A percentile compares a stretch with the other conserved stretches of the same genome.
These are phyloP conservation scores for Drosophila lowei DNA, from an alignment of 1,140 invertebrate genomes.

Conservation along the genomic window DNA sequence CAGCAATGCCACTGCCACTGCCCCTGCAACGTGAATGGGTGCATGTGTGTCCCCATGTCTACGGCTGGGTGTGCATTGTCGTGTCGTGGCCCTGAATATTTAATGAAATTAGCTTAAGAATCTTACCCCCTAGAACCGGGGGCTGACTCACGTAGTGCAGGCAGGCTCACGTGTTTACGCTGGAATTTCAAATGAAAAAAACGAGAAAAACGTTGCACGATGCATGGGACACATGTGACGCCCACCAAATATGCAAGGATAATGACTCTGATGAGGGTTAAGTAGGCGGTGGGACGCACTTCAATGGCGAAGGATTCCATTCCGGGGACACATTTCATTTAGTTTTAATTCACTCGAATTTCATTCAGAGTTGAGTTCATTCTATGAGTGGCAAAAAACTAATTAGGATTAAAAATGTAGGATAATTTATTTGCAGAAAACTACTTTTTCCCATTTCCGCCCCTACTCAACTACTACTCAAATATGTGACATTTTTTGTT, in stretches of 20 bases:
- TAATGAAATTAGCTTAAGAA: conserved; percentile 79
- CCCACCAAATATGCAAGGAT: conserved; percentile 49
- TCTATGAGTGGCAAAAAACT: not conserved
- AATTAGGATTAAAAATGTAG: not conserved
- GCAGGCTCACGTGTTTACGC: conserved; percentile 47
- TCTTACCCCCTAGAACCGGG: conserved; percentile 31
- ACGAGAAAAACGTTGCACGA: conserved; percentile 1
- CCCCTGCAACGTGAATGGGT: conserved; percentile 29
- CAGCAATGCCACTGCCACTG: conserved; percentile 22
- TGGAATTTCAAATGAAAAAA: conserved; percentile 50
- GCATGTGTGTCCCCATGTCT: conserved; percentile 11
- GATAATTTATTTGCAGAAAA: not conserved
- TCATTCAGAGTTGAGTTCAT: not conserved
- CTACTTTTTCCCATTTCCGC: no score
- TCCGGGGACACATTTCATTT: not conserved
- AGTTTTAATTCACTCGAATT: not conserved
- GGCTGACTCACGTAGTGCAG: not conserved
- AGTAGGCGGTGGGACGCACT: conserved; percentile 2
- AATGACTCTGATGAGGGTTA: conserved; percentile 8
- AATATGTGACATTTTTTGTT: no score
- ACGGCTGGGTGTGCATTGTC: conserved; percentile 47
- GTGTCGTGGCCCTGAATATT: conserved; percentile 76
- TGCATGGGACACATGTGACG: conserved; percentile 28
- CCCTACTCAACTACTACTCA: no score
- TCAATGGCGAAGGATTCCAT: not conserved